Evolutionary conservation across 2,888 invertebrate species (phyloP).

Genomic region (Melolontha melolontha): DNA sequence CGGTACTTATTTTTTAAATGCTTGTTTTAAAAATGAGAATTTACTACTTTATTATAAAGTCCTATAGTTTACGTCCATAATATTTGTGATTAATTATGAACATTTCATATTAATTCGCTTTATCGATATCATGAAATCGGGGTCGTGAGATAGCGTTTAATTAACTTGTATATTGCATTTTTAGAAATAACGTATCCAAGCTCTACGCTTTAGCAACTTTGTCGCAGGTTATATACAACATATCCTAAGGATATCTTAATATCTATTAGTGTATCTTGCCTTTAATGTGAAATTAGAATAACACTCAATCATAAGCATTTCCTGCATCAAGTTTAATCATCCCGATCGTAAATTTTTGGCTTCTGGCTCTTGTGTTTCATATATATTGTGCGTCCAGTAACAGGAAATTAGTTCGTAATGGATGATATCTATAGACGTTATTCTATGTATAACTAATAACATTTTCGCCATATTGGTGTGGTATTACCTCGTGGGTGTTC

Average conservation of each 20-base stretch:
- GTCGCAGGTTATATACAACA: no score
- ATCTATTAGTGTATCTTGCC: not conserved
- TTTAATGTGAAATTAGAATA: constrained; percentile 15
- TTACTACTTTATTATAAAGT: no score
- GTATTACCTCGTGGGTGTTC: constrained; percentile 34
- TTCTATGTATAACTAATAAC: constrained; percentile 16
- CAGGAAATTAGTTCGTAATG: constrained; percentile 27
- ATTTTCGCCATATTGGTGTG: constrained; percentile 28
- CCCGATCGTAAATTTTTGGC: constrained; percentile 6
- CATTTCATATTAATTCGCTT: no score
- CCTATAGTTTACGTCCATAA: no score
- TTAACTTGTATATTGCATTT: no score
- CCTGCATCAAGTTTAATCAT: constrained; percentile 10
- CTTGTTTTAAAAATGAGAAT: no score
- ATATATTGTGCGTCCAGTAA: not conserved
- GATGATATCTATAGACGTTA: constrained; percentile 26
- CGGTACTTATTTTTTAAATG: no score
- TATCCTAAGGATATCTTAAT: not conserved
- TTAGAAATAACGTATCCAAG: no score
- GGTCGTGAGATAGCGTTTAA: no score
- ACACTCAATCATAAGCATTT: constrained; percentile 7
- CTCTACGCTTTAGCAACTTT: no score
- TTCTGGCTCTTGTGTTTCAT: constrained; percentile 23
- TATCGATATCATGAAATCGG: no score
- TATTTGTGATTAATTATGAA: no score